phyloP scores from a whole-genome alignment of 2,888 invertebrate species.

The Cloeon dipterum region DNA sequence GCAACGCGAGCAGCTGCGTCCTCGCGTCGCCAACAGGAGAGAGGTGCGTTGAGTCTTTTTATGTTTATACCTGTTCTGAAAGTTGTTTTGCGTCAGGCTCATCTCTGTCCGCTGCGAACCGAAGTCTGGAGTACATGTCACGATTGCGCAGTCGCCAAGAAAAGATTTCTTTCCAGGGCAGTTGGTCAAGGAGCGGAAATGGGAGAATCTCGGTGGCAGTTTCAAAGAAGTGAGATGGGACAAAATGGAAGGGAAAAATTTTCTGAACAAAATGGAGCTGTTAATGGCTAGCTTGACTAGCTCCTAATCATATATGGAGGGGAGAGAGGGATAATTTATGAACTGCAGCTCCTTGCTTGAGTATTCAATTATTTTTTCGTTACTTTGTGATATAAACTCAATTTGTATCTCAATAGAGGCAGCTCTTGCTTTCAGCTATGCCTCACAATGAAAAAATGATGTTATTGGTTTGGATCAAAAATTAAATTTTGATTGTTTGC shows the following conservation, averaged over 20 bases:
- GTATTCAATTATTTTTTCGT: too few relatives aligned
- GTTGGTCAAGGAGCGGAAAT: constrained; percentile 70
- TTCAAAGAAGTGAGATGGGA: constrained; percentile 79
- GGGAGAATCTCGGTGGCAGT: constrained; percentile 84
- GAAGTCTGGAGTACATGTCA: constrained; percentile 67
- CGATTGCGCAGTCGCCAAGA: constrained; percentile 68
- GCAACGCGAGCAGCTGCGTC: constrained; percentile 79
- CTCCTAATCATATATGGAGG: constrained; percentile 25
- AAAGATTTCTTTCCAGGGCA: constrained; percentile 74
- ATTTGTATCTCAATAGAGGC: too few relatives aligned
- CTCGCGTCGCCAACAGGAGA: constrained; percentile 74
- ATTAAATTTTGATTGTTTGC: too few relatives aligned
- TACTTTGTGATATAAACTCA: too few relatives aligned
- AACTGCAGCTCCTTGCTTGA: too few relatives aligned
- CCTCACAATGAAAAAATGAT: too few relatives aligned
- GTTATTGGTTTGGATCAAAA: too few relatives aligned
- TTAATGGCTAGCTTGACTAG: constrained; percentile 76
- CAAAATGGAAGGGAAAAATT: constrained; percentile 89
- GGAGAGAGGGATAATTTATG: too few relatives aligned
- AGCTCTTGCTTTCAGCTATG: too few relatives aligned
- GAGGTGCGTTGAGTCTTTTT: constrained; percentile 19
- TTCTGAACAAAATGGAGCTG: constrained; percentile 87
- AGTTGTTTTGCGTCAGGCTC: constrained; percentile 23
- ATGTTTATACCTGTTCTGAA: background rate
- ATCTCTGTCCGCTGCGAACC: constrained; percentile 82